phyloP scores from a whole-genome alignment of 2,797 vertebrate species.

The Aselliscus stoliczkanus region DNA sequence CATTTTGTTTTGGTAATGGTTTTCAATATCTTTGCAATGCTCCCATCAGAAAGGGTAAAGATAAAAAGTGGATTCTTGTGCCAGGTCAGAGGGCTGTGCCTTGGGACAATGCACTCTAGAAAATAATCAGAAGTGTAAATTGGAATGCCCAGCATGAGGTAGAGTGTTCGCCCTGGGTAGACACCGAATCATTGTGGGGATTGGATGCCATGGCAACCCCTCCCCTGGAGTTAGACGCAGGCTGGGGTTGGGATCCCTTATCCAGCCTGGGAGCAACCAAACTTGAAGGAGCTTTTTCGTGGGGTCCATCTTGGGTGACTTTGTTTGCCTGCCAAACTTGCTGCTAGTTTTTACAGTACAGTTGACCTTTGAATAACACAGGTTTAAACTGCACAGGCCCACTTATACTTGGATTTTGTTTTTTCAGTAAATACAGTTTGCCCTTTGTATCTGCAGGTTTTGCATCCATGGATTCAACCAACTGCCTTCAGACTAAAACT shows the following conservation, averaged over 20 bases:
- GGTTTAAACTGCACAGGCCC: not conserved
- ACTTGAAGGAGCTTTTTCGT: not conserved
- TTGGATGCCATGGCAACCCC: not conserved
- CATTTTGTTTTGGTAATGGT: not conserved
- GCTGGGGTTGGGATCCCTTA: not conserved
- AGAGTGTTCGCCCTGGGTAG: not conserved
- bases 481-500: not conserved
- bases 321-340: not conserved
- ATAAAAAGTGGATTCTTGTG: not conserved
- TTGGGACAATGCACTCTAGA: not conserved
- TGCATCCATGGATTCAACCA: not conserved
- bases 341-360: not conserved
- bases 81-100: not conserved
- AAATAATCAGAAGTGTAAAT: not conserved
- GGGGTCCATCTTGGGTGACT: not conserved
- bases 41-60: not conserved
- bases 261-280: not conserved
- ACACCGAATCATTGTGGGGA: not conserved
- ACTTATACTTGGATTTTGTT: not conserved
- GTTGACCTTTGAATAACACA: not conserved
- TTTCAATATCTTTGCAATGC: conserved; percentile 8
- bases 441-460: not conserved
- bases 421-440: not conserved
- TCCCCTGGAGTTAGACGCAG: not conserved
- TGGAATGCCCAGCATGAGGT: not conserved